These are phyloP conservation scores for Brachionus rotundiformis DNA, from an alignment of 1,140 invertebrate genomes.

Conservation along the genomic window DNA sequence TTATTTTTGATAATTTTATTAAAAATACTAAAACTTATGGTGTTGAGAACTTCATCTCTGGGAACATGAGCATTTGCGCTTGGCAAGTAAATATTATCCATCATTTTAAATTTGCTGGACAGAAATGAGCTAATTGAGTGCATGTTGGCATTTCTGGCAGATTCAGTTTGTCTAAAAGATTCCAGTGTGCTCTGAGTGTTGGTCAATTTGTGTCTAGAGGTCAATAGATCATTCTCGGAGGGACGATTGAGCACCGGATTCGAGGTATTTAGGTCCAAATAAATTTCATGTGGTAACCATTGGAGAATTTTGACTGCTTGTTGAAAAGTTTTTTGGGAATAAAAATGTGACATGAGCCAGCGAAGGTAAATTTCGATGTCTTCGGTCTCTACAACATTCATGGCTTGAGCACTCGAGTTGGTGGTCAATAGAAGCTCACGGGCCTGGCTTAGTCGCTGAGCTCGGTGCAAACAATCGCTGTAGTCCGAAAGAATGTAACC, in stretches of 20 bases:
- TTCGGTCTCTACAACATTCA: constrained; percentile 56
- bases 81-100: constrained; percentile 33
- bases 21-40: constrained; percentile 28
- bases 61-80: constrained; percentile 35
- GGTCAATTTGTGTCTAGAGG: neutral
- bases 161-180: neutral
- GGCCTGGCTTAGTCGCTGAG: constrained; percentile 57
- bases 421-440: constrained; percentile 57
- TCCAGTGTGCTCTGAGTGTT: neutral
- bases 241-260: neutral
- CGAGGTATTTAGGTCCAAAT: constrained; percentile 24
- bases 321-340: constrained; percentile 60
- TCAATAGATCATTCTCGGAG: neutral
- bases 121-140: neutral
- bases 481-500: constrained; percentile 61
- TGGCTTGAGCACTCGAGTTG: constrained; percentile 53
- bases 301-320: constrained; percentile 60
- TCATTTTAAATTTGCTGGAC: neutral
- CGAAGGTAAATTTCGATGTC: constrained; percentile 62
- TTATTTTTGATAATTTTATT: neutral
- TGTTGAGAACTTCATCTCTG: constrained; percentile 39
- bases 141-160: neutral
- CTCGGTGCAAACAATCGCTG: constrained; percentile 60
- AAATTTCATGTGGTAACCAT: constrained; percentile 40
- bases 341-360: constrained; percentile 61